phyloP scores from a whole-genome alignment of 2,113 vertebrate genomes.

The Lanius ludovicianus region DNA sequence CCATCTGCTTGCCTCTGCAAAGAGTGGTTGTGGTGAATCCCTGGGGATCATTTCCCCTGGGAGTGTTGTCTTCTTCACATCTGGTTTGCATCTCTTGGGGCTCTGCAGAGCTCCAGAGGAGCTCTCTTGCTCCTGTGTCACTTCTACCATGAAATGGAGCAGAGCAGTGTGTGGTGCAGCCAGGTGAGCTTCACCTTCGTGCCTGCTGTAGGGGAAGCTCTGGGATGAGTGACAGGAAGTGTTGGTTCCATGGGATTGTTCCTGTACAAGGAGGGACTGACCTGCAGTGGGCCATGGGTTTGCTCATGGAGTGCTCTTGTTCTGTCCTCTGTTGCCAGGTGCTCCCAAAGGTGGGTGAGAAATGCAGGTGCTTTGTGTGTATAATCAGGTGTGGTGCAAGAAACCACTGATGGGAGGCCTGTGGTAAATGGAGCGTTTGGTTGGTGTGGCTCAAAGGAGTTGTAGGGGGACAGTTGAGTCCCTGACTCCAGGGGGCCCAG shows the following conservation, averaged over 20 bases:
- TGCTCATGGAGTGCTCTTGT: accelerated
- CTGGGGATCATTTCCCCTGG: neutral
- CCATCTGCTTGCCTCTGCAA: neutral
- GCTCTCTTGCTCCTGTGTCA: neutral
- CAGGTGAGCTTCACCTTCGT: neutral
- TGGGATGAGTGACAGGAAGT: no score
- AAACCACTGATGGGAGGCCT: accelerated
- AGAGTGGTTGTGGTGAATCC: neutral
- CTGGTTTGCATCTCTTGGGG: neutral
- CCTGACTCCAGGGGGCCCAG: neutral
- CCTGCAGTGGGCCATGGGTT: accelerated
- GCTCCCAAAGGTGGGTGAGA: neutral
- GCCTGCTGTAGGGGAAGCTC: neutral
- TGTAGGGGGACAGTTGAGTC: accelerated
- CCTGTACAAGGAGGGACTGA: neutral
- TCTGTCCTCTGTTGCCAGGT: neutral
- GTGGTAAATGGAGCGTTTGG: neutral
- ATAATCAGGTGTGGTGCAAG: neutral
- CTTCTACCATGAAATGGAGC: neutral
- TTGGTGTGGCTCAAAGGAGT: neutral
- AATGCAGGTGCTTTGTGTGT: neutral
- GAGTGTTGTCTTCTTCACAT: neutral
- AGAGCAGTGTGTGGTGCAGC: neutral
- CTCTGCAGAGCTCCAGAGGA: neutral
- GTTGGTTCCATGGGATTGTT: neutral